Evolutionary conservation across 30 jellyfish, hydroid and myxozoan species (phyloP).

Genomic region (Euphysa ruthae): DNA sequence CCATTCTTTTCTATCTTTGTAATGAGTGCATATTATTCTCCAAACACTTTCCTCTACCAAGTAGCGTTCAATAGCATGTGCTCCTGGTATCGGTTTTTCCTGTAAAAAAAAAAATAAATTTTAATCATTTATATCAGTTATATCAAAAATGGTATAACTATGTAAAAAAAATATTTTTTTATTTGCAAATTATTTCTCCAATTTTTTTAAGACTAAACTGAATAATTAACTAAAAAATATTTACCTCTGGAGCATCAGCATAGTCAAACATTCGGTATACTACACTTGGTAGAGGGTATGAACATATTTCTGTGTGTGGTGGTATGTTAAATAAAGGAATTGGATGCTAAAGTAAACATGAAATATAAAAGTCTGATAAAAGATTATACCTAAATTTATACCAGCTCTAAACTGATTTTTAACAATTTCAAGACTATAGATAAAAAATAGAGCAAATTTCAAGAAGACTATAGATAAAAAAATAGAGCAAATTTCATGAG

Average conservation of each 20-base stretch:
- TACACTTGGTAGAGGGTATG: conserved; percentile 88
- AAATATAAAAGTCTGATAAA: not conserved
- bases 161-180: too few species aligned
- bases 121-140: not conserved
- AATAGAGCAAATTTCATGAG: too few species aligned
- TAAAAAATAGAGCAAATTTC: too few species aligned
- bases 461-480: too few species aligned
- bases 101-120: not conserved
- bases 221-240: too few species aligned
- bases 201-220: too few species aligned
- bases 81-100: conserved; percentile 97
- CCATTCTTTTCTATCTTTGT: conserved; percentile 97
- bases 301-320: conserved; percentile 44
- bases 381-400: not conserved
- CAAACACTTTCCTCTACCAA: conserved; percentile 86
- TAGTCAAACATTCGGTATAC: conserved; percentile 89
- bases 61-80: conserved; percentile 90
- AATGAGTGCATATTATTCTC: conserved; percentile 76
- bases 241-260: conserved; percentile 98
- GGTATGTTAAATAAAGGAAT: conserved; percentile 70
- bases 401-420: too few species aligned
- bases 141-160: not conserved
- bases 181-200: too few species aligned
- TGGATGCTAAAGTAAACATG: conserved; percentile 56
- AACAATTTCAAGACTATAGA: too few species aligned